Evolutionary conservation across 2,113 vertebrate species (phyloP).

Genomic region (Elachura formosa): DNA sequence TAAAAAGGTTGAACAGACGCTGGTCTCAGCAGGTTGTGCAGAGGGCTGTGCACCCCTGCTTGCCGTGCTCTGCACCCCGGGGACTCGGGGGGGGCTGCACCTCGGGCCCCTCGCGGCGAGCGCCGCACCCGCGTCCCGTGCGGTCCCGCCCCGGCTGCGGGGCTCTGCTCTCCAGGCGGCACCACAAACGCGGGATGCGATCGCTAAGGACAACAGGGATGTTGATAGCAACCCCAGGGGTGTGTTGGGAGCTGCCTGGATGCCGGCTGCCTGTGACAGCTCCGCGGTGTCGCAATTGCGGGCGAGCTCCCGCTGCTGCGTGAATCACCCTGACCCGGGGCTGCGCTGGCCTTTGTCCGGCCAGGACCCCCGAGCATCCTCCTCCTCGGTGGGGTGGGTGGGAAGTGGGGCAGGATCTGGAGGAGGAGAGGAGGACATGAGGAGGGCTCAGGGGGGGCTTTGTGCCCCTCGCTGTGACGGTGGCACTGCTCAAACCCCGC

Average conservation of each 20-base stretch:
- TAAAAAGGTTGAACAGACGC: rapidly evolving
- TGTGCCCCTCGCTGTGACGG: rapidly evolving
- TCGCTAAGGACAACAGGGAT: neutral
- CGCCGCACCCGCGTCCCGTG: rapidly evolving
- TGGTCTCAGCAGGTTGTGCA: rapidly evolving
- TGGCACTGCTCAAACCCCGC: rapidly evolving
- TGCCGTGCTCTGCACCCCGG: rapidly evolving
- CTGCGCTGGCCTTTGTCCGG: neutral
- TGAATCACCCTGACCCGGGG: constrained; percentile 33
- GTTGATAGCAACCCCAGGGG: constrained; percentile 44
- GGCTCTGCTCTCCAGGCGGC: neutral
- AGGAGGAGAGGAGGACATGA: neutral
- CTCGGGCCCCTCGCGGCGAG: neutral
- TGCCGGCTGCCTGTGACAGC: neutral
- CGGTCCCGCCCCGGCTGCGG: neutral
- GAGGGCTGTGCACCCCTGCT: rapidly evolving
- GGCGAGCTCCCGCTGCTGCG: neutral
- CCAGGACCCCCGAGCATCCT: neutral
- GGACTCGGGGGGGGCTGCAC: neutral
- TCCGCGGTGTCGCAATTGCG: neutral
- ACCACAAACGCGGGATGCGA: neutral
- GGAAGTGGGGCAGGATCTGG: neutral
- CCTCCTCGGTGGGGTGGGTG: neutral
- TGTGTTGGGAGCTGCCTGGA: neutral
- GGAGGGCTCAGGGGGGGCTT: neutral